Evolutionary conservation across 2,797 vertebrate species (phyloP), one percentile per base, ranked within the genome.

Genomic region (Petrocephalus schoutedeni): DNA sequence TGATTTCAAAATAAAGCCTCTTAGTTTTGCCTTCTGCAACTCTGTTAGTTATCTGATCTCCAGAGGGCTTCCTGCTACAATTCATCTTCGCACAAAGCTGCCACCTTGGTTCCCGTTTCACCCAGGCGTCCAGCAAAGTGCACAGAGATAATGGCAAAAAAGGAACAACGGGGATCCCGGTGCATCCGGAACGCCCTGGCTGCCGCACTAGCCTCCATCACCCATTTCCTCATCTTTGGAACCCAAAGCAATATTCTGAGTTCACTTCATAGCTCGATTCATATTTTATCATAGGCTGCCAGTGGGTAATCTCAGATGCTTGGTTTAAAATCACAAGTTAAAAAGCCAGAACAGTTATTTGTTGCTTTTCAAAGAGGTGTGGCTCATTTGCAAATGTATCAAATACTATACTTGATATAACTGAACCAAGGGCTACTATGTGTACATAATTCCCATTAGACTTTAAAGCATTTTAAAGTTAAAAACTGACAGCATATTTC

Each of bases 1-100:
- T 86, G 86, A 86, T 86, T 86, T 67, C 36, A 86, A 67, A 56
- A 58, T 58, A 67, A 64, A 51, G 59, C 32, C 57, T 86, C 23
- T 64, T 45, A 67, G 59, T 59, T 86, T 67, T 86, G 86, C 41
- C 86, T 86, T 67, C 59, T 86, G 57, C 36, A 64, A 10, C 57
- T 67, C 58, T 64, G 54, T 86, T 86, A 41, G 58, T 49, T 67
- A 51, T 51, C 36, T 32, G 86, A 59, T 58, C 84, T 86, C 80
- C 80, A 53, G 80, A 54, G 80, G 45, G 49, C 45, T 84, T 19
- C 80, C 45, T 21, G 21, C 49, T 54, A 12, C 80, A 23, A 54
- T 84, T 51, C 51, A 53, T 54, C 80, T 84, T 84, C 9, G 9
- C 80, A 82, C 45, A 82, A 82, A 51, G 77, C 49, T 51, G 16